Conservation (phyloP, 2,113 vertebrate species). For the Ciconia maguari region DNA sequence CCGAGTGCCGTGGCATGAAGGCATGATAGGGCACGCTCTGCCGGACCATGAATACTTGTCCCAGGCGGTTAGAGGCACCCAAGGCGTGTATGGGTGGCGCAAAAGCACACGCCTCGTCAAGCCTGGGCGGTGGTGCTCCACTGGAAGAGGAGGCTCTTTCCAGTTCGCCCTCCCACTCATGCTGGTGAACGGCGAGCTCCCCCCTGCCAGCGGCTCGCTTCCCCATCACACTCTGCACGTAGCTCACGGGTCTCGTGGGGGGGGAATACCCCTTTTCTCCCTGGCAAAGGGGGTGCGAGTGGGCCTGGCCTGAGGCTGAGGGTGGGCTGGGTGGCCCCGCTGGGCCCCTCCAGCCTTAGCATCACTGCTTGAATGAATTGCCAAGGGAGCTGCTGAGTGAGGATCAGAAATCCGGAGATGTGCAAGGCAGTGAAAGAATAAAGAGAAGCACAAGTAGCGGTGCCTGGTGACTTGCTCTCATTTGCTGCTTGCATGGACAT, state of each 20-base stretch:
- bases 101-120: slow-evolving; percentile 26
- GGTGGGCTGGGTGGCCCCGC: not conserved
- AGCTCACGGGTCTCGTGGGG: not conserved
- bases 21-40: slow-evolving; percentile 35
- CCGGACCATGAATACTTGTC: slow-evolving; percentile 57
- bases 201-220: not conserved
- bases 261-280: not conserved
- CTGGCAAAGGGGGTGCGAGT: not conserved
- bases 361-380: not conserved
- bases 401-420: not conserved
- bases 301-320: not conserved
- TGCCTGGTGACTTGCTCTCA: not conserved
- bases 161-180: not conserved
- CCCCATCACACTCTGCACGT: slow-evolving; percentile 18
- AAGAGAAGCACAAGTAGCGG: not conserved
- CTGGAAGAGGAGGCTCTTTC: not conserved
- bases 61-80: slow-evolving; percentile 34
- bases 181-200: not conserved
- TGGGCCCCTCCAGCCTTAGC: not conserved
- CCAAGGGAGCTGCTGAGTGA: not conserved
- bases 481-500: not conserved
- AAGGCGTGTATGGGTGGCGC: slow-evolving; percentile 12
- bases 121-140: slow-evolving; percentile 14
- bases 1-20: slow-evolving; percentile 4
- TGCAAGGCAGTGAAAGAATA: not conserved